phyloP scores from a whole-genome alignment of 2,113 vertebrate genomes.

The Catharus minimus region DNA sequence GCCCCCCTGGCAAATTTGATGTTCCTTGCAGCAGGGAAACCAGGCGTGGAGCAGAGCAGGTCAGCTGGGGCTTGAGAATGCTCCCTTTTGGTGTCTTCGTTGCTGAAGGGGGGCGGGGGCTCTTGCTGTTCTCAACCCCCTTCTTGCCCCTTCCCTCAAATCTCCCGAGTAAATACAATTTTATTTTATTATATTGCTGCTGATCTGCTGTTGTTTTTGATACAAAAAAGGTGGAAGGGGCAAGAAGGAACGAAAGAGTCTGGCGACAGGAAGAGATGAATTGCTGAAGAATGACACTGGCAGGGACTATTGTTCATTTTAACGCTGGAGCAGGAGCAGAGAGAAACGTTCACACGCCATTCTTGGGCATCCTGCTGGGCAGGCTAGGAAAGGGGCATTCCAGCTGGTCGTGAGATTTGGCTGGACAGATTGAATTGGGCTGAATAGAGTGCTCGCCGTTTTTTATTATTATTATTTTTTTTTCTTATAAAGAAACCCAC shows the following conservation, averaged over 20 bases:
- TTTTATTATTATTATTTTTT: constrained; percentile 60
- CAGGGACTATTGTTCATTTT: constrained; percentile 82
- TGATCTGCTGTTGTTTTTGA: constrained; percentile 55
- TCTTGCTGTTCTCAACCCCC: background rate
- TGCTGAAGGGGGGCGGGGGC: background rate
- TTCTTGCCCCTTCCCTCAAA: background rate
- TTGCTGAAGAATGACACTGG: constrained; percentile 76
- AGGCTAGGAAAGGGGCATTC: constrained; percentile 76
- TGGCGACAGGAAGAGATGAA: constrained; percentile 68
- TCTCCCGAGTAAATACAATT: constrained; percentile 58
- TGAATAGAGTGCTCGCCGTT: constrained; percentile 56
- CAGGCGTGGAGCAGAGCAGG: constrained; percentile 3
- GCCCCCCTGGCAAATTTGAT: constrained; percentile 36
- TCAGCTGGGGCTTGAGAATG: constrained; percentile 72
- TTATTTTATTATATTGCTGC: constrained; percentile 65
- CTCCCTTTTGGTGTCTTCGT: constrained; percentile 1
- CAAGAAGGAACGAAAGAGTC: constrained; percentile 63
- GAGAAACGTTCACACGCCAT: constrained; percentile 83
- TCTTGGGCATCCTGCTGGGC: constrained; percentile 83
- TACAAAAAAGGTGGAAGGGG: constrained; percentile 71
- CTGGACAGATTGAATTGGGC: constrained; percentile 70
- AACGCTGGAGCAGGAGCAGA: constrained; percentile 74
- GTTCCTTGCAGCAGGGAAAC: constrained; percentile 32
- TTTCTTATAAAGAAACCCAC: constrained; percentile 57
- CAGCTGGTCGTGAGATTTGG: constrained; percentile 81